Base-by-base conservation (phyloP, 2,888 invertebrate genomes). In the Alsophila aescularia region DNA sequence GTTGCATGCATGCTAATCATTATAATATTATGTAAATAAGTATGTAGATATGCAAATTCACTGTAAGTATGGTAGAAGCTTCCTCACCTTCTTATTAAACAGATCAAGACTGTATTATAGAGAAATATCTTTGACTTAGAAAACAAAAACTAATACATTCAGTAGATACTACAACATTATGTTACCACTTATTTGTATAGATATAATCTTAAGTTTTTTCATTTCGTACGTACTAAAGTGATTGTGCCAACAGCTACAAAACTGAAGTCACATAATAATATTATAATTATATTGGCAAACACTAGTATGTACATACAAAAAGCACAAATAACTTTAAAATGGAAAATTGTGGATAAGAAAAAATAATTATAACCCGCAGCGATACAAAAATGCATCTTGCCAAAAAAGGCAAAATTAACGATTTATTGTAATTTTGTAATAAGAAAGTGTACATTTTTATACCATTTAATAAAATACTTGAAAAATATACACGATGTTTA, bases 361-460 rank as follows among this genome's bases (percentile, higher is more conserved):
- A 53, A 51, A 18, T 37, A 39, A 51, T 34, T 12, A 47, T 21
- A 58, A 60, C 54, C 61, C 60, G 50, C 65, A 70, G 67, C 68
- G 65, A 68, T 65, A 64, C 64, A 50, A 51, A 52, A 43, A 56
- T 37, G 40, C 45, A 47, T 60, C 61, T 61, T 66, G 63, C 60
- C 61, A 57, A 51, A 52, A 54, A 42, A 53, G 60, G 61, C 61
- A 54, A 70, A 69, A 67, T 60, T 71, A 75, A 77, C 67, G 71
- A 73, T 69, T 70, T 72, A 76, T 72, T 74, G 65, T 75, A 76
- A 77, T 77, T 77, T 77, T 82, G 79, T 72, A 73, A 66, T 83
- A 82, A 81, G 78, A 78, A 77, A 72, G 78, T 87, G 85, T 87
- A 87, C 76, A 85, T 86, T 89, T 89, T 89, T 87, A 81, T 89